These are phyloP conservation scores for Anoplopoma fimbria DNA, from an alignment of 2,113 vertebrate species.

Conservation along the genomic window DNA sequence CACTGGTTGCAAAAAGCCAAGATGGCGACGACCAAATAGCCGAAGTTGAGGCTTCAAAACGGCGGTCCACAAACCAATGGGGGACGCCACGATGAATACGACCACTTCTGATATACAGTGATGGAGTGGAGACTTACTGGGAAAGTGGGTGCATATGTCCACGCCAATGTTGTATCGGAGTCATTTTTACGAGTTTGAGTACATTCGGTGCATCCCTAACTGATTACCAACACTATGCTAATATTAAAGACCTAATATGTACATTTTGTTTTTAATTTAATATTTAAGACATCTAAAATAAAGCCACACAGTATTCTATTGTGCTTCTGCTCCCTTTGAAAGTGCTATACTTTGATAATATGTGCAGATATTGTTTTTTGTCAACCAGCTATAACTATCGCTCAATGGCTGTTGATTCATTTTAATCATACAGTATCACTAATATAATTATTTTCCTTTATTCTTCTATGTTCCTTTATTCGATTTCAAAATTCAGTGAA, in stretches of 20 bases:
- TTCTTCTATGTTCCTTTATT: neutral
- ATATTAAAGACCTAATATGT: no score
- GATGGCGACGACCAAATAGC: neutral
- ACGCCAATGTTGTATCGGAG: no score
- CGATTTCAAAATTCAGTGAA: neutral
- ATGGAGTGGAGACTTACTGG: no score
- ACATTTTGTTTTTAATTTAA: no score
- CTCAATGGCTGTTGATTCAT: neutral
- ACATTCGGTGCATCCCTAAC: no score
- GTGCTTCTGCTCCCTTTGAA: neutral
- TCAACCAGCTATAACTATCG: neutral
- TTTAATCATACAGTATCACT: neutral
- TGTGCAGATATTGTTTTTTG: neutral
- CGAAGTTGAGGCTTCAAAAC: no score
- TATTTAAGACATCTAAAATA: neutral
- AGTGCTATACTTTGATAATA: neutral
- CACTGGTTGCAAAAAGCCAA: neutral
- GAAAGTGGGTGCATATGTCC: no score
- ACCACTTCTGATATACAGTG: no score
- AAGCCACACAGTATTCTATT: neutral
- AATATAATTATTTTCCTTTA: neutral
- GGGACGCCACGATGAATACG: no score
- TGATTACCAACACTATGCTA: neutral
- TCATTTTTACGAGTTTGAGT: no score
- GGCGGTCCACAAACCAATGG: no score